These are phyloP conservation scores for Lucilia sericata DNA, from an alignment of 1,140 invertebrate genomes.

Conservation along the genomic window DNA sequence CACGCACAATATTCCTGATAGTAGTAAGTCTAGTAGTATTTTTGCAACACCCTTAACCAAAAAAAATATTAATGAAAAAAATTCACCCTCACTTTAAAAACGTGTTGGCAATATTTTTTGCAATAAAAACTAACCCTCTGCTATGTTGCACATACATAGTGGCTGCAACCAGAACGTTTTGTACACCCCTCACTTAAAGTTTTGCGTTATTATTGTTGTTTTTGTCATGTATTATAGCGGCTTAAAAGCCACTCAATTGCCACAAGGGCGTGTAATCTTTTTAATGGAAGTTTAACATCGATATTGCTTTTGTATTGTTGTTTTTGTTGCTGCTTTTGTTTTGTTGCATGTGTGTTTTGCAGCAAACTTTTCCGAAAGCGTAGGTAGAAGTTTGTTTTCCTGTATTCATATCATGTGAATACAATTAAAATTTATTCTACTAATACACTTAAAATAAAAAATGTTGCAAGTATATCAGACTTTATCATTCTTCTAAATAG, in stretches of 20 bases:
- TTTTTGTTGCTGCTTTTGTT: conserved; percentile 17
- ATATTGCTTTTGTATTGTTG: conserved; percentile 25
- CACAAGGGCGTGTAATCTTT: conserved; percentile 41
- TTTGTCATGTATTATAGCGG: neutral
- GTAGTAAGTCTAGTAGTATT: neutral
- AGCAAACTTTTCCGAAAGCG: neutral
- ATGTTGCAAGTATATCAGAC: too few species aligned
- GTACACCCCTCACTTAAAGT: neutral
- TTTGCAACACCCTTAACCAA: neutral
- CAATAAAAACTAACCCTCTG: neutral
- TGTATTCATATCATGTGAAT: too few species aligned
- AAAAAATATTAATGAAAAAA: neutral
- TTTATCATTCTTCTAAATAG: too few species aligned
- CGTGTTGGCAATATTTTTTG: neutral
- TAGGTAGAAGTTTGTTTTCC: neutral
- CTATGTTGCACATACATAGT: too few species aligned
- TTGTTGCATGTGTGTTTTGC: neutral
- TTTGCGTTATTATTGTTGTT: neutral
- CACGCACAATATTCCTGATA: too few species aligned
- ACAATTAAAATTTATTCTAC: too few species aligned
- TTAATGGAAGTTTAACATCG: conserved; percentile 32
- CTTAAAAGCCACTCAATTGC: conserved; percentile 42
- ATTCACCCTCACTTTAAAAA: neutral
- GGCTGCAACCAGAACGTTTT: too few species aligned
- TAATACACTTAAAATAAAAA: too few species aligned